Evolutionary conservation across 1,140 invertebrate genomes (phyloP).

Genomic region (Bombus huntii): DNA sequence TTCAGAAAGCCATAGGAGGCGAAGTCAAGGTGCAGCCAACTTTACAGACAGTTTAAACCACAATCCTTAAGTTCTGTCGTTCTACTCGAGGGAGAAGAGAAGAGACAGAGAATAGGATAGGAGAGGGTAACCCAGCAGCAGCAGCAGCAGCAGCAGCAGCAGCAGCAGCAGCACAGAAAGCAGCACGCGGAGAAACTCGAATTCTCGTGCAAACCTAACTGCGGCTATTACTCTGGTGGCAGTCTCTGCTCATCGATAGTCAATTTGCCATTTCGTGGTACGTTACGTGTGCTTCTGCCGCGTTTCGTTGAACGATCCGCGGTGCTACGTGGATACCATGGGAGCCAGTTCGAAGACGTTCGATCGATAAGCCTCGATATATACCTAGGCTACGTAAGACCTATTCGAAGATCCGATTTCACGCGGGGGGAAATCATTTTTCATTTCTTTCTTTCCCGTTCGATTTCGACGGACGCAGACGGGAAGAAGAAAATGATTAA

Average conservation of each 20-base stretch:
- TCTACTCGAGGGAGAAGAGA: not conserved
- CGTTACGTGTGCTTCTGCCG: conserved; percentile 16
- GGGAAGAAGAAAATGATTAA: conserved; percentile 19
- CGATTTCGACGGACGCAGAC: not conserved
- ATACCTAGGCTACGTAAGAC: not conserved
- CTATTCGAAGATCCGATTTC: conserved; percentile 27
- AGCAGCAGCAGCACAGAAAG: not conserved
- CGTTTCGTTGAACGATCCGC: conserved; percentile 15
- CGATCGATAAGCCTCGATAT: conserved; percentile 20
- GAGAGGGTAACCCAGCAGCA: not conserved
- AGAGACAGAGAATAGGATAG: conserved; percentile 3
- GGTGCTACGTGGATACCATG: not conserved
- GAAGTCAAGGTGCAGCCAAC: conserved; percentile 60
- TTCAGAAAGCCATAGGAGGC: conserved; percentile 13
- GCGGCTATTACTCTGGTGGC: conserved; percentile 45
- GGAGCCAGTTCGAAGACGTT: not conserved
- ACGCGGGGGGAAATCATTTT: conserved; percentile 20
- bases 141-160: not conserved
- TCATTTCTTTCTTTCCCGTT: conserved; percentile 12
- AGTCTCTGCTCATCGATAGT: conserved; percentile 60
- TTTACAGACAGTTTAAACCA: conserved; percentile 70
- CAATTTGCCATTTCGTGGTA: conserved; percentile 48
- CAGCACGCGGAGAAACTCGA: conserved; percentile 7
- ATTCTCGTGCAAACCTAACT: conserved; percentile 50
- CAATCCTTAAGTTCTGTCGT: conserved; percentile 69